phyloP scores from a whole-genome alignment of 2,888 invertebrate species.

The Caenorhabditis macrosperma region DNA sequence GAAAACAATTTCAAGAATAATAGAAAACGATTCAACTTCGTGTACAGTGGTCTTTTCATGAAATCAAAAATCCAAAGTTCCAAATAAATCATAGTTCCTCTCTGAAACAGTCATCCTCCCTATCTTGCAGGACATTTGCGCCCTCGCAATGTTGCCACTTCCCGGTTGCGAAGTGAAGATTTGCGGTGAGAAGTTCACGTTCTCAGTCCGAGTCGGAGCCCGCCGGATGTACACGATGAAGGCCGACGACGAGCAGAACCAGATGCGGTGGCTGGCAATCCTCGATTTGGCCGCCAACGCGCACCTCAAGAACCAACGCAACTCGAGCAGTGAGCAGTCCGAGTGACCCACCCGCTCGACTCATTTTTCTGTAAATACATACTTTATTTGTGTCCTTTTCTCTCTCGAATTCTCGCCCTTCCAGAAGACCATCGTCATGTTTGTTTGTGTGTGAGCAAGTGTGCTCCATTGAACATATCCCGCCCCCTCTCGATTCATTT shows the following conservation, averaged over 20 bases:
- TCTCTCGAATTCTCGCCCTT: too few relatives aligned
- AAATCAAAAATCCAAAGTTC: too few relatives aligned
- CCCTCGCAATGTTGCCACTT: slow-evolving; percentile 78
- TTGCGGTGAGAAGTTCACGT: slow-evolving; percentile 71
- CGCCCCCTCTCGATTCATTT: background rate
- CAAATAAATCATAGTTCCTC: too few relatives aligned
- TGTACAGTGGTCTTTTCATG: too few relatives aligned
- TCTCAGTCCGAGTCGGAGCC: slow-evolving; percentile 74
- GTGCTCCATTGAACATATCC: background rate
- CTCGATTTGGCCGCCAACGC: slow-evolving; percentile 78
- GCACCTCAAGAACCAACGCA: slow-evolving; percentile 59
- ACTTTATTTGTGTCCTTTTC: too few relatives aligned
- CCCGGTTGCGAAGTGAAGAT: slow-evolving; percentile 76
- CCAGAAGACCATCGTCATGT: too few relatives aligned
- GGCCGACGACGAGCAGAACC: slow-evolving; percentile 68
- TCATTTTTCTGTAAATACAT: background rate
- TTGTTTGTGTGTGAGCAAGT: too few relatives aligned
- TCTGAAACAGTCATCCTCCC: background rate
- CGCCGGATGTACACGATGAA: slow-evolving; percentile 74
- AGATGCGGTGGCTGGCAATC: slow-evolving; percentile 78
- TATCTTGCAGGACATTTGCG: slow-evolving; percentile 72
- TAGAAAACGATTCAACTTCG: too few relatives aligned
- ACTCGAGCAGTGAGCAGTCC: slow-evolving; percentile 43
- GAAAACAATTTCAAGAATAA: too few relatives aligned
- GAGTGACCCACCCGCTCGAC: slow-evolving; percentile 2